Conservation (phyloP, 2,797 vertebrate genomes). For the Tapera naevia region DNA sequence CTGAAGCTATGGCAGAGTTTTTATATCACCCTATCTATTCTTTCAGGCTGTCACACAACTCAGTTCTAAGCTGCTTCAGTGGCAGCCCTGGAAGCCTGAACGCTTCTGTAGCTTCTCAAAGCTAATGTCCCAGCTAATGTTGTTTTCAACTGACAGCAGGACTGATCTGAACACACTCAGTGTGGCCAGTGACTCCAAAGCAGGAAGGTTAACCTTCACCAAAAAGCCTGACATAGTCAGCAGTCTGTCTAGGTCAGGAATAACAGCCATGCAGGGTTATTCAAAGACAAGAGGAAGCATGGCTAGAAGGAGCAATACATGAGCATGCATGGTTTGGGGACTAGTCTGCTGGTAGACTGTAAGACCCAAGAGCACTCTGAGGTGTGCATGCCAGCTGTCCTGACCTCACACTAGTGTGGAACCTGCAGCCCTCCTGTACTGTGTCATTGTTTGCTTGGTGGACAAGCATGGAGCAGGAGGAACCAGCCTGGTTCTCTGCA, state of each 20-base stretch:
- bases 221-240: background rate
- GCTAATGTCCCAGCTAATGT: background rate
- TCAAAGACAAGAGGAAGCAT: background rate
- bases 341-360: background rate
- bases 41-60: conserved; percentile 20
- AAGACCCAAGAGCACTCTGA: background rate
- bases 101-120: background rate
- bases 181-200: background rate
- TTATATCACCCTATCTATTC: conserved; percentile 10
- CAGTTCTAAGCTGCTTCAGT: conserved; percentile 16
- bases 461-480: background rate
- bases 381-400: background rate
- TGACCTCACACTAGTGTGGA: background rate
- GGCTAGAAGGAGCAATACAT: background rate
- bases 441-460: background rate
- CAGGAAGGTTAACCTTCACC: background rate
- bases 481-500: background rate
- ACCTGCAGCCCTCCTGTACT: background rate
- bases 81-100: background rate
- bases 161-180: background rate
- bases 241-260: background rate
- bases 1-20: conserved; percentile 17
- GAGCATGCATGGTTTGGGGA: background rate
- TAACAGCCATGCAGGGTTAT: background rate
- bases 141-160: background rate